Conservation (phyloP, 2,113 vertebrate species). For the Lipotes vexillifer region DNA sequence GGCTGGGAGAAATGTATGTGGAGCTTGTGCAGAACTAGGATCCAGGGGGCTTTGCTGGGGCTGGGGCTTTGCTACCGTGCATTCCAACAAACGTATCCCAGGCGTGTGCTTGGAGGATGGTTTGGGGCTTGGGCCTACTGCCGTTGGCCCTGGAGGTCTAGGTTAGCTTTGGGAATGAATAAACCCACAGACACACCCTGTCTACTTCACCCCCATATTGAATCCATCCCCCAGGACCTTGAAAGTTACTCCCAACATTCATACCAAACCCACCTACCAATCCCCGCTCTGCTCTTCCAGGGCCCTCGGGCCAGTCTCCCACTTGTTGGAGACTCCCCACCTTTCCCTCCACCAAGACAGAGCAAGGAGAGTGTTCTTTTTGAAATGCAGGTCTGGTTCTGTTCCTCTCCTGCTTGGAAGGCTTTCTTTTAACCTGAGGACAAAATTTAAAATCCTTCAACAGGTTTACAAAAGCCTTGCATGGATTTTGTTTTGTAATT, state of each 20-base stretch:
- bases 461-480: background rate
- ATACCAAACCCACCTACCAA: no score
- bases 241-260: background rate
- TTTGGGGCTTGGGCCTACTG: no score
- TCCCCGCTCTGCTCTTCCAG: background rate
- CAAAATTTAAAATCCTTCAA: background rate
- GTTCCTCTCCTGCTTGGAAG: background rate
- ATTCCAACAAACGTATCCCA: no score
- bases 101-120: background rate
- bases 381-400: background rate
- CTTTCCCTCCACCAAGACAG: background rate
- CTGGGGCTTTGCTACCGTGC: no score
- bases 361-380: background rate
- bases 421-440: background rate
- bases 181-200: background rate
- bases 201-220: fast-evolving
- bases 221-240: background rate
- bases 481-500: background rate
- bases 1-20: background rate
- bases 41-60: no score
- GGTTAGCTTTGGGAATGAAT: background rate
- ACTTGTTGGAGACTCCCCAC: background rate
- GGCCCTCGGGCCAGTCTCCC: background rate
- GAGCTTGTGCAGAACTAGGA: background rate
- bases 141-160: background rate